These are phyloP conservation scores for Aptenodytes forsteri DNA, from an alignment of 2,113 vertebrate species.

Conservation along the genomic window DNA sequence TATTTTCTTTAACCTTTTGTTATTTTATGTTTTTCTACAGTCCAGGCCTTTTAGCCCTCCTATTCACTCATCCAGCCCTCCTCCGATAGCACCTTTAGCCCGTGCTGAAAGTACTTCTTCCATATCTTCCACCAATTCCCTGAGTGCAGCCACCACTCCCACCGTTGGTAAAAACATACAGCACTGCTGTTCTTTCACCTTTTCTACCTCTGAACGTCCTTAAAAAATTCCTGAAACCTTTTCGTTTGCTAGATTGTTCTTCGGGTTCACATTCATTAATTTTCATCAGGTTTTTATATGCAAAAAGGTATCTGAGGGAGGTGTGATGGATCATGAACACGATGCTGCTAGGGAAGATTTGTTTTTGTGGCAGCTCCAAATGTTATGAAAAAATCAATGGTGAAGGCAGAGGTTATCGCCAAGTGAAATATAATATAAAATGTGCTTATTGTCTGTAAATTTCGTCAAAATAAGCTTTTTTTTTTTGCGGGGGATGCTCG, in stretches of 20 bases:
- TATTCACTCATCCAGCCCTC: constrained; percentile 92
- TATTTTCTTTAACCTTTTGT: constrained; percentile 43
- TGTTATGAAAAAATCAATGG: background rate
- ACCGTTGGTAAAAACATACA: constrained; percentile 84
- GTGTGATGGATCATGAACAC: accelerated
- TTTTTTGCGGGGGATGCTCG: background rate
- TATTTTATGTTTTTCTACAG: constrained; percentile 77
- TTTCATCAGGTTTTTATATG: background rate
- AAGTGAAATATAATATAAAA: background rate
- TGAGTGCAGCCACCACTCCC: constrained; percentile 95
- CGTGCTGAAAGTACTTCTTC: constrained; percentile 97
- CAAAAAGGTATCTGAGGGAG: background rate
- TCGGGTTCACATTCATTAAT: accelerated
- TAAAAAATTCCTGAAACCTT: background rate
- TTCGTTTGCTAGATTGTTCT: background rate
- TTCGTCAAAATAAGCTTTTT: background rate
- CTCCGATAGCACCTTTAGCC: constrained; percentile 92
- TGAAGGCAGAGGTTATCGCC: background rate
- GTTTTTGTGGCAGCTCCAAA: background rate
- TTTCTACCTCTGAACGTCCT: background rate
- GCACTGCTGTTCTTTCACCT: constrained; percentile 38
- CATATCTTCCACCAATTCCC: constrained; percentile 92
- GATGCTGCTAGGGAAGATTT: background rate
- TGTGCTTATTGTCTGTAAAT: background rate
- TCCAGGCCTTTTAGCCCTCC: constrained; percentile 93